Evolutionary conservation across 2,888 invertebrate species (phyloP).

Genomic region (Melinopterus prodromus): DNA sequence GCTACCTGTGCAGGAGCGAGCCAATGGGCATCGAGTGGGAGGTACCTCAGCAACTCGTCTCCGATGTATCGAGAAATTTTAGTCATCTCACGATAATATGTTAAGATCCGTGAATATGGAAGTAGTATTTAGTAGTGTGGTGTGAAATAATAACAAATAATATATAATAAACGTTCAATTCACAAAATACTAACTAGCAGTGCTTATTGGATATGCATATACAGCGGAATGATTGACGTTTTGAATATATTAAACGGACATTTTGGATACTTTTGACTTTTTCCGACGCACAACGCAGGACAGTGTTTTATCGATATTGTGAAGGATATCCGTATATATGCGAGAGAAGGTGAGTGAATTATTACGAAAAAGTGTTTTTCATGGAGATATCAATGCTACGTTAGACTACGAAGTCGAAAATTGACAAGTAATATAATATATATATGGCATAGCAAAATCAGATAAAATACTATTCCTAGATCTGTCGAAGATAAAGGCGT

Average conservation of each 20-base stretch:
- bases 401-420: conserved; percentile 34
- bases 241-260: conserved; percentile 38
- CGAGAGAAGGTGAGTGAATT: conserved; percentile 29
- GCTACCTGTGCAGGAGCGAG: conserved; percentile 32
- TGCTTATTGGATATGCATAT: conserved; percentile 56
- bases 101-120: conserved; percentile 56
- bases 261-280: conserved; percentile 23
- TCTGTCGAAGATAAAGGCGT: too few relatives aligned
- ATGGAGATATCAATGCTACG: conserved; percentile 34
- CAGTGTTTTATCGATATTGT: conserved; percentile 7
- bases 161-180: conserved; percentile 60
- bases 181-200: conserved; percentile 55
- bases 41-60: conserved; percentile 47
- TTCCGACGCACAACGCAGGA: conserved; percentile 16
- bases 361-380: background rate
- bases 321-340: conserved; percentile 7
- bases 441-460: too few relatives aligned
- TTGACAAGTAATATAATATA: too few relatives aligned
- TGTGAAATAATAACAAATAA: conserved; percentile 62
- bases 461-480: too few relatives aligned
- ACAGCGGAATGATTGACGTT: conserved; percentile 52
- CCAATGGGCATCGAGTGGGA: conserved; percentile 53
- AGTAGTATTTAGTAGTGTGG: conserved; percentile 60
- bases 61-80: conserved; percentile 53
- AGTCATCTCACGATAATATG: conserved; percentile 57